Percentiles rank a stretch among this genome's conserved stretches.
phyloP scores from a whole-genome alignment of 2,888 invertebrate genomes.

The Tetragnatha montana region DNA sequence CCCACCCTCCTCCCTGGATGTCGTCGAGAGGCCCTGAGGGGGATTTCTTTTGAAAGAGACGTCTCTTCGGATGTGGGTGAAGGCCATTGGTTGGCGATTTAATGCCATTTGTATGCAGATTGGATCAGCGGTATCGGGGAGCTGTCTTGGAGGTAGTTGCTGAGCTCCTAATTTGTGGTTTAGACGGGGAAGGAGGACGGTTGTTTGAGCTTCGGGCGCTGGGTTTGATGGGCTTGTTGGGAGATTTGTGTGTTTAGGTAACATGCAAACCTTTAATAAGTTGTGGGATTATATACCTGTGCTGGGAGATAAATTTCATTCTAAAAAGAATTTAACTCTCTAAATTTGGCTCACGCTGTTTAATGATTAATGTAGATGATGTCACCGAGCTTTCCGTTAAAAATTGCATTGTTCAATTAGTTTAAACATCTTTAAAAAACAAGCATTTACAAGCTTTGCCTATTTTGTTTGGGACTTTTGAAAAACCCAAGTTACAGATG shows the following conservation, averaged over 20 bases:
- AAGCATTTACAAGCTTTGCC: too few species aligned
- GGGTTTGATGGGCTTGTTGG: background rate
- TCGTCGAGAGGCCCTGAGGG: background rate
- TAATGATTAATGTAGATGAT: too few species aligned
- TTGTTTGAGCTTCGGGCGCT: background rate
- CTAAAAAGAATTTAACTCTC: too few species aligned
- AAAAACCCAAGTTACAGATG: too few species aligned
- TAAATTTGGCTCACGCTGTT: too few species aligned
- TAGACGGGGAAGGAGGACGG: background rate
- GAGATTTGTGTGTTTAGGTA: background rate
- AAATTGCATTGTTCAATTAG: too few species aligned
- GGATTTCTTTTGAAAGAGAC: background rate
- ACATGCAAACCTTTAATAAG: too few species aligned
- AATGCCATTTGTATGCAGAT: slow-evolving; percentile 11
- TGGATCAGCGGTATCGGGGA: background rate
- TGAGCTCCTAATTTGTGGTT: background rate
- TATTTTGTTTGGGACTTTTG: too few species aligned
- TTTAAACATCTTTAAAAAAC: too few species aligned
- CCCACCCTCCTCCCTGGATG: background rate
- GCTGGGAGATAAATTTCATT: too few species aligned
- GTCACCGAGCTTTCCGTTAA: too few species aligned
- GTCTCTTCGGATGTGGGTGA: background rate
- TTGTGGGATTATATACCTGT: too few species aligned
- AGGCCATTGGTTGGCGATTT: background rate
- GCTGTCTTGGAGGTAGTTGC: background rate